phyloP scores from a whole-genome alignment of 2,888 invertebrate species.

The Lepeophtheirus nordmannii region DNA sequence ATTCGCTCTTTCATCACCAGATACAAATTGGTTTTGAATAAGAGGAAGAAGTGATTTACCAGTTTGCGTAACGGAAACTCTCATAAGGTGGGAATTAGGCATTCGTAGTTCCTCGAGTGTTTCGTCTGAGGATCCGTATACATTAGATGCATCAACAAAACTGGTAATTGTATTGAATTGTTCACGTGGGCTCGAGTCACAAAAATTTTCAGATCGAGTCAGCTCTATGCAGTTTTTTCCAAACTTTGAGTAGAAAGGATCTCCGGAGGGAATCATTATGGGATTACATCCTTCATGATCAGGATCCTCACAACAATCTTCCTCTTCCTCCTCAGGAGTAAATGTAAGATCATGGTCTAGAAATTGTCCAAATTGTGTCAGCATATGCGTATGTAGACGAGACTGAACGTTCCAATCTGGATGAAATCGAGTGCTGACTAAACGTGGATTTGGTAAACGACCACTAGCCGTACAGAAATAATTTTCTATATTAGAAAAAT shows the following conservation, averaged over 20 bases:
- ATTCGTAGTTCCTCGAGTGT: conserved; percentile 34
- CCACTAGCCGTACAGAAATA: background rate
- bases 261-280: conserved; percentile 2
- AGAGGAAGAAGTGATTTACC: background rate
- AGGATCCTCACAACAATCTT: background rate
- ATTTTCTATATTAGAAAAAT: too few species aligned
- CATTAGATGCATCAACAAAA: conserved; percentile 36
- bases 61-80: background rate
- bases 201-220: conserved; percentile 5
- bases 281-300: conserved; percentile 9
- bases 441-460: conserved; percentile 7
- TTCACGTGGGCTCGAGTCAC: conserved; percentile 34
- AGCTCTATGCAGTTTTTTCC: conserved; percentile 18
- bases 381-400: conserved; percentile 29
- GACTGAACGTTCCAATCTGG: conserved; percentile 12
- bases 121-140: conserved; percentile 39
- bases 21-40: background rate
- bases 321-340: conserved; percentile 33
- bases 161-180: conserved; percentile 39
- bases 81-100: conserved; percentile 27
- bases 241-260: conserved; percentile 21
- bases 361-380: conserved; percentile 43
- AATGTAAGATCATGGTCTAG: conserved; percentile 43
- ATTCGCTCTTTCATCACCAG: conserved; percentile 17
- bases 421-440: conserved; percentile 7